These are phyloP conservation scores for Corydoras maculifer DNA, from an alignment of 2,113 vertebrate species.

Conservation along the genomic window DNA sequence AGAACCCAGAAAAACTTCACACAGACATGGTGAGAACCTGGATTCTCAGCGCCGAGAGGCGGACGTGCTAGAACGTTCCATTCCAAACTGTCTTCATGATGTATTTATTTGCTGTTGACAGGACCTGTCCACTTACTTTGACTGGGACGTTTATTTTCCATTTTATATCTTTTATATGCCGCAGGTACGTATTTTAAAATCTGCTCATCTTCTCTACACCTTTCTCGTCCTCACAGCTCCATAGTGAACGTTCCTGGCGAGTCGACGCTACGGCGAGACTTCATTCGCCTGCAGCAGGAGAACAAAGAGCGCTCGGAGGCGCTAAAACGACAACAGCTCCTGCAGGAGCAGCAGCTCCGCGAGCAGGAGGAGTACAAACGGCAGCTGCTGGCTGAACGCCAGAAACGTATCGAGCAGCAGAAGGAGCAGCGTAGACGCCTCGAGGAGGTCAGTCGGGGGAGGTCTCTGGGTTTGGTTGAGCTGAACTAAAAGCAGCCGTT, in stretches of 20 bases:
- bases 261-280: constrained; percentile 88
- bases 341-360: constrained; percentile 93
- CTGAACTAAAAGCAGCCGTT: too few species aligned
- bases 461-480: too few species aligned
- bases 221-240: constrained; percentile 62
- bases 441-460: constrained; percentile 75
- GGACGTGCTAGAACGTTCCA: too few species aligned
- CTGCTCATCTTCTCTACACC: background rate
- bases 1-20: too few species aligned
- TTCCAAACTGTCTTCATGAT: too few species aligned
- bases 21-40: too few species aligned
- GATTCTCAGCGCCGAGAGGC: too few species aligned
- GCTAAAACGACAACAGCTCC: constrained; percentile 84
- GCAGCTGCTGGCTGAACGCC: constrained; percentile 85
- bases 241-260: constrained; percentile 91
- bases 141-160: too few species aligned
- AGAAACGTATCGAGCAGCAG: constrained; percentile 97
- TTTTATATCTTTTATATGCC: too few species aligned
- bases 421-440: constrained; percentile 87
- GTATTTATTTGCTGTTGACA: too few species aligned
- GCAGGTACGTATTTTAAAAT: too few species aligned
- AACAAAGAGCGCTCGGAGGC: constrained; percentile 93
- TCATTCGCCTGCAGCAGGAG: constrained; percentile 87
- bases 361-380: constrained; percentile 96
- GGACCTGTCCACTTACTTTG: too few species aligned